Evolutionary conservation across 2,888 invertebrate genomes (phyloP).

Genomic region (Timema cristinae): DNA sequence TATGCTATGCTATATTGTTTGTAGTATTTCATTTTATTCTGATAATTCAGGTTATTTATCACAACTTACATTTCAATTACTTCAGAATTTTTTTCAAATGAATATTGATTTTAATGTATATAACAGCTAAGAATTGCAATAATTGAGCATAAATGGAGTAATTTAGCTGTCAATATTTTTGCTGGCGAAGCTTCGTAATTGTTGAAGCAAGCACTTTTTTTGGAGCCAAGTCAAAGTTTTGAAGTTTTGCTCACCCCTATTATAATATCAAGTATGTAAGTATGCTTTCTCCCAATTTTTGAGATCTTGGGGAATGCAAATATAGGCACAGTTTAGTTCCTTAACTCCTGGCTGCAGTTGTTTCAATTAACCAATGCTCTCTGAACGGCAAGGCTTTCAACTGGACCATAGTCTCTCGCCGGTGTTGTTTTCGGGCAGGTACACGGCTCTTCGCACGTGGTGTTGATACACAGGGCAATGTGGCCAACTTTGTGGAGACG

Average conservation of each 20-base stretch:
- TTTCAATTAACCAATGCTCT: constrained; percentile 73
- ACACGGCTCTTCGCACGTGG: constrained; percentile 87
- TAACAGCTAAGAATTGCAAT: too few species aligned
- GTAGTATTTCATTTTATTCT: too few species aligned
- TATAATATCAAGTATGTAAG: not conserved
- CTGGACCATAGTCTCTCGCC: constrained; percentile 85
- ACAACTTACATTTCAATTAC: too few species aligned
- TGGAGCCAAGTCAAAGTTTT: too few species aligned
- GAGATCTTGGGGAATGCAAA: not conserved
- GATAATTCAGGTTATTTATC: too few species aligned
- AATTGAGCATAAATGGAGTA: too few species aligned
- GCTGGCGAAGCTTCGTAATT: too few species aligned
- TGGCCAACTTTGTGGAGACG: constrained; percentile 97
- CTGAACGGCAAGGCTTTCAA: constrained; percentile 79
- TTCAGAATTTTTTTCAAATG: too few species aligned
- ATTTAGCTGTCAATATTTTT: too few species aligned
- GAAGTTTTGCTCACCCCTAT: not conserved
- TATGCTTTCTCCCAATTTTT: constrained; percentile 1
- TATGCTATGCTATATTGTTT: too few species aligned
- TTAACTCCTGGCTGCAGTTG: constrained; percentile 45
- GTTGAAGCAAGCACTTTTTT: too few species aligned
- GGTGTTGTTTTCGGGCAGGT: constrained; percentile 83
- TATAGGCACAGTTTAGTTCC: constrained; percentile 31
- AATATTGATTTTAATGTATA: too few species aligned
- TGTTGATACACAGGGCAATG: constrained; percentile 78